Evolutionary conservation across 2,888 invertebrate species (phyloP), one percentile per base, ranked within the genome.

Genomic region (Amorpha juglandis): DNA sequence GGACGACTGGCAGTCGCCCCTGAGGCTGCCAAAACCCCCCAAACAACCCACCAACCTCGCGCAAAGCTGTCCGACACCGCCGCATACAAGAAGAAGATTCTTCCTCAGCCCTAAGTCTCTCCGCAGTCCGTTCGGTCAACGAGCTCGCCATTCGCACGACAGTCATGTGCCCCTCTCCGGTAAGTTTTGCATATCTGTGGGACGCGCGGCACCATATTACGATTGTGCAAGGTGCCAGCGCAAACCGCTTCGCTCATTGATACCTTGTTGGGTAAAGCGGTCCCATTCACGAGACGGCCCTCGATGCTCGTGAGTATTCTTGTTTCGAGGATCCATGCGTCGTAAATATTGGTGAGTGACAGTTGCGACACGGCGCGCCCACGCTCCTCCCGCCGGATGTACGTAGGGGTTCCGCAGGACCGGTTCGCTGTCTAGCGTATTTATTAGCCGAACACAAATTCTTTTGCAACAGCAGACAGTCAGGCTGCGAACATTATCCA

Each of bases 41-140:
- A 95, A 95, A 74, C 90, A 90, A 71, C 86, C 80, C 80, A 91
- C 78, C 88, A 95, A 79, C 81, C 90, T 90, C 89, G 87, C 95
- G 89, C 85, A 96, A 86, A 96, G 96, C 92, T 97, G 97, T 81
- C 97, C 97, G 58, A 97, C 97, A 63, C 97, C 97, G 58, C 97
- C 97, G 0, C 96, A 96, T 77, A 94, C 91, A 0, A 94, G 97
- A 76, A 95, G 96, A 86, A 95, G 96, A 89, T 96, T 97, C 90
- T 97, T 97, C 90, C 94, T 97, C 58, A 97, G 97, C 78, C 96
- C 97, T 11, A 97, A 97, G 86, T 96, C 96, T 38, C 89, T 97
- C 69, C 94, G 97, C 70, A 97, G 96, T 86, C 96, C 97, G n/a
- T 96, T 97, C 79, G 94, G 95, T 1, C 94, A 94, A 69, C 91